Conservation (phyloP, 2,113 vertebrate genomes). For the Amblyopsis rosae region DNA sequence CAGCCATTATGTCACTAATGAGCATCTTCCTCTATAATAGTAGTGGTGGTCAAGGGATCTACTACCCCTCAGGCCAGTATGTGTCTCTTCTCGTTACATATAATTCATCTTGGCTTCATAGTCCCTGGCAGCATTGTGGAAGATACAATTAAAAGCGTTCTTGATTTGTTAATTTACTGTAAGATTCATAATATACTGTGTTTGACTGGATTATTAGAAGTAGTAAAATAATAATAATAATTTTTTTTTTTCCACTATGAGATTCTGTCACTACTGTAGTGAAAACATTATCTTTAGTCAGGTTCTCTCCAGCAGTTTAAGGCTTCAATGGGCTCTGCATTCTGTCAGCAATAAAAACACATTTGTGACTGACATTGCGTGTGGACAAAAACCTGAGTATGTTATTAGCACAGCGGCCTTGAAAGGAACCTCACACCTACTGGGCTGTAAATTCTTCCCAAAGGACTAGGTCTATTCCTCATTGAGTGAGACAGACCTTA, state of each 20-base stretch:
- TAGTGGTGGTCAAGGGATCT: constrained; percentile 22
- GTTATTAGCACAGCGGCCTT: constrained; percentile 1
- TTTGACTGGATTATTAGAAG: background rate
- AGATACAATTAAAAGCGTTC: constrained; percentile 15
- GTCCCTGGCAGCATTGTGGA: constrained; percentile 12
- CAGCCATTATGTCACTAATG: constrained; percentile 50
- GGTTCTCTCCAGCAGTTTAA: background rate
- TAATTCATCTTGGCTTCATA: background rate
- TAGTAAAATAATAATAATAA: too few species aligned
- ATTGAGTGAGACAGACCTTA: background rate
- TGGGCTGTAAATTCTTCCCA: constrained; percentile 5
- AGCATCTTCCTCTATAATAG: constrained; percentile 53
- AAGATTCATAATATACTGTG: background rate
- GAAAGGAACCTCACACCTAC: constrained; percentile 3
- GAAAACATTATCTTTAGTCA: too few species aligned
- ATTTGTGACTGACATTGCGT: constrained; percentile 18
- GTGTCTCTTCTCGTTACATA: constrained; percentile 7
- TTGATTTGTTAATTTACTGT: background rate
- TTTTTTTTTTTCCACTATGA: background rate
- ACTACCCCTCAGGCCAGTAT: constrained; percentile 10
- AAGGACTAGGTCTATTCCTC: constrained; percentile 1
- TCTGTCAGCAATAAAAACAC: background rate
- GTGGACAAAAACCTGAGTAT: constrained; percentile 2
- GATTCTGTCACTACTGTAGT: constrained; percentile 1
- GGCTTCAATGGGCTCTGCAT: too few species aligned